These are phyloP conservation scores for Hozukius guyotensis DNA, from an alignment of 2,797 vertebrate species.

Conservation along the genomic window DNA sequence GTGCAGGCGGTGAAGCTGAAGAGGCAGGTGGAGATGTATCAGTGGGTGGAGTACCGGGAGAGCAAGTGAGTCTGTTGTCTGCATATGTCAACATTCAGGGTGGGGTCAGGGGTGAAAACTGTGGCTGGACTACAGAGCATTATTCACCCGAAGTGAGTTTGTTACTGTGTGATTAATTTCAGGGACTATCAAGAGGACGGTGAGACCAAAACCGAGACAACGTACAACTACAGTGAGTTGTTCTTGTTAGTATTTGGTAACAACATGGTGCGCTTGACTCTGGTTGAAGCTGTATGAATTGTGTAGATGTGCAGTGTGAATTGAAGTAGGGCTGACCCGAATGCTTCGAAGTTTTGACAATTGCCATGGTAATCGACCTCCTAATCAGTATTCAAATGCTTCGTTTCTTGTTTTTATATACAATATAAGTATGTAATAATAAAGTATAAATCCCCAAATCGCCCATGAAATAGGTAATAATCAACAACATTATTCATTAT, in stretches of 20 bases:
- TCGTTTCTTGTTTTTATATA: too few species aligned
- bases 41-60: constrained; percentile 94
- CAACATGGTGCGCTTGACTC: background rate
- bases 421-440: too few species aligned
- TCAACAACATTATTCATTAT: too few species aligned
- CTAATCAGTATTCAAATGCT: too few species aligned
- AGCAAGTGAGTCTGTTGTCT: constrained; percentile 84
- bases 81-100: background rate
- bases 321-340: too few species aligned
- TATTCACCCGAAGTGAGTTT: background rate
- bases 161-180: constrained; percentile 23
- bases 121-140: background rate
- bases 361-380: too few species aligned
- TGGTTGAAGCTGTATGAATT: background rate
- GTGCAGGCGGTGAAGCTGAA: constrained; percentile 92
- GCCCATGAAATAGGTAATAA: too few species aligned
- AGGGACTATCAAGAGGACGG: constrained; percentile 82
- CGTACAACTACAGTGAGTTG: constrained; percentile 84
- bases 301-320: background rate
- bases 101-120: background rate
- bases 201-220: constrained; percentile 83
- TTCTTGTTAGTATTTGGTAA: background rate
- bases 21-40: constrained; percentile 96
- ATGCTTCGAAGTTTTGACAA: too few species aligned
- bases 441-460: too few species aligned